Percentiles rank a stretch among this genome's conserved stretches.
Conservation (phyloP, 2,888 invertebrate species). For the Drosophila kambysellisi region DNA sequence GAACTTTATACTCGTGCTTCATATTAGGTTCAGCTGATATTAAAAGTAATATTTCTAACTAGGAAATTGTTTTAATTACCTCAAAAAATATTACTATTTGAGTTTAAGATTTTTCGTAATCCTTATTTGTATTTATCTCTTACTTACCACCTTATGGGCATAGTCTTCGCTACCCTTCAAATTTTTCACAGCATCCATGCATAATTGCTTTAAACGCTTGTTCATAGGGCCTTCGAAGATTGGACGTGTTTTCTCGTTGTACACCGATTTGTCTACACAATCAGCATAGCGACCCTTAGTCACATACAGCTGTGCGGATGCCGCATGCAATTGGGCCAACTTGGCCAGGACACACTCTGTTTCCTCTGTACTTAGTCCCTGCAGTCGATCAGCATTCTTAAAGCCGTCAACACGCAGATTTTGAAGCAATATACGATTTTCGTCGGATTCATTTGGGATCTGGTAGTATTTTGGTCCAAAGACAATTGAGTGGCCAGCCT, state of each 20-base stretch:
- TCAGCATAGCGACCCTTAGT: constrained; percentile 56
- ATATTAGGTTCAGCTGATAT: not conserved
- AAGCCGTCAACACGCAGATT: constrained; percentile 69
- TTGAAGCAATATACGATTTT: constrained; percentile 71
- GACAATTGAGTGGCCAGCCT: constrained; percentile 47
- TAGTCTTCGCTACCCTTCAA: constrained; percentile 34
- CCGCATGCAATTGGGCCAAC: constrained; percentile 82
- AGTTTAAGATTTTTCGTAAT: not conserved
- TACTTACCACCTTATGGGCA: constrained; percentile 45
- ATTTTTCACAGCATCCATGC: not conserved
- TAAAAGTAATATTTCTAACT: not conserved
- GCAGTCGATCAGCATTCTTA: constrained; percentile 72
- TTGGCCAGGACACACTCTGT: constrained; percentile 72
- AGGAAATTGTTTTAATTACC: not conserved
- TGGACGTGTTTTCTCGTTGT: constrained; percentile 19
- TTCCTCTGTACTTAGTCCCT: constrained; percentile 74
- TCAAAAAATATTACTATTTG: not conserved
- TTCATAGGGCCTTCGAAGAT: not conserved
- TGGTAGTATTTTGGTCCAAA: constrained; percentile 66
- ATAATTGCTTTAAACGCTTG: not conserved
- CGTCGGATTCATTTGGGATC: constrained; percentile 41
- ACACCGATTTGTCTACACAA: constrained; percentile 30
- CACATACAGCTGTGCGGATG: constrained; percentile 72
- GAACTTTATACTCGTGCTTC: not conserved
- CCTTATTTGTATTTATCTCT: not conserved